Conservation (phyloP, 2,797 vertebrate genomes). For the Pseudochromis fuscus region DNA sequence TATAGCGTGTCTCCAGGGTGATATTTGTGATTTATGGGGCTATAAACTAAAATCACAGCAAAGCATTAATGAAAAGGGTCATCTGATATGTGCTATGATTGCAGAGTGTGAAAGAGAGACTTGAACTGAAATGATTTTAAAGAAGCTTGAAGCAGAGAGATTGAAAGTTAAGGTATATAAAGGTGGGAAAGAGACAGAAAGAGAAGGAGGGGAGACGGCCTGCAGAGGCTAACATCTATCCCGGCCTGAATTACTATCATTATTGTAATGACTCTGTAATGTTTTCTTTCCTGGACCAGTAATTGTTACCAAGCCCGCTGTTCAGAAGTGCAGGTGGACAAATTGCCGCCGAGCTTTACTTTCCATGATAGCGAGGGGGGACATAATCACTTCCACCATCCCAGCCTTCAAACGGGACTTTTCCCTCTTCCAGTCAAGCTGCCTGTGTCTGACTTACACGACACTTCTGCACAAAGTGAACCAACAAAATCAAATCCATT, state of each 20-base stretch:
- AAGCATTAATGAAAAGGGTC: constrained; percentile 29
- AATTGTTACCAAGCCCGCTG: constrained; percentile 84
- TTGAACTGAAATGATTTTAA: constrained; percentile 25
- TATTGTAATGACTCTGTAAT: constrained; percentile 86
- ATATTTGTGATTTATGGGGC: constrained; percentile 40
- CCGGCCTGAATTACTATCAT: constrained; percentile 84
- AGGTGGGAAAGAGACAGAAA: constrained; percentile 30
- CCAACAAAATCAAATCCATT: no score
- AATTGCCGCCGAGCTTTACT: constrained; percentile 76
- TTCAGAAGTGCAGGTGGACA: constrained; percentile 84
- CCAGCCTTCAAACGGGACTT: constrained; percentile 42
- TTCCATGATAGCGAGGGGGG: constrained; percentile 65
- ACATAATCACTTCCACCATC: constrained; percentile 69
- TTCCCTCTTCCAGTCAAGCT: constrained; percentile 5
- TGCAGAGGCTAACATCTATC: constrained; percentile 72
- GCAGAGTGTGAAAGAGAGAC: neutral
- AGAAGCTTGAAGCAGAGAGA: constrained; percentile 13
- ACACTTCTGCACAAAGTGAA: neutral
- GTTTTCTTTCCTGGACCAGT: constrained; percentile 85
- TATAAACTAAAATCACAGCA: constrained; percentile 39
- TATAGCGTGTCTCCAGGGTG: constrained; percentile 8
- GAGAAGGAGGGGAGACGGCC: constrained; percentile 55
- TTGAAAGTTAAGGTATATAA: constrained; percentile 36
- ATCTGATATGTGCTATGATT: neutral
- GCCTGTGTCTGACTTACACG: constrained; percentile 3